These are phyloP conservation scores for Lepus townsendii DNA, from an alignment of 2,797 vertebrate genomes.

Conservation along the genomic window DNA sequence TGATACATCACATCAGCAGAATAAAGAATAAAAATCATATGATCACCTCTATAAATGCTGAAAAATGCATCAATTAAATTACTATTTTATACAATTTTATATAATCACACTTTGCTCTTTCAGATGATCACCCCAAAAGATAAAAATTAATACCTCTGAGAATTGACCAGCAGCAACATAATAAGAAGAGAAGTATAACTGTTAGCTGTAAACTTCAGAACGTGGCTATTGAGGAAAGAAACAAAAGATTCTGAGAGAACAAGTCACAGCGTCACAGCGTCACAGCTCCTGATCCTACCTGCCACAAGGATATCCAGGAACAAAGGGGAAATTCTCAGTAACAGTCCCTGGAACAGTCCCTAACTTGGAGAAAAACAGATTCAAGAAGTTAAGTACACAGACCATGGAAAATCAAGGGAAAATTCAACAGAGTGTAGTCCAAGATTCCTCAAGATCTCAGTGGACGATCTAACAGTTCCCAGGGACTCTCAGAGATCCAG, in stretches of 20 bases:
- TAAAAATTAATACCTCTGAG: not conserved
- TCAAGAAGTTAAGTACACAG: not conserved
- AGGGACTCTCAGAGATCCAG: not conserved
- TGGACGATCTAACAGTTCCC: not conserved
- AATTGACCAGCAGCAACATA: constrained; percentile 9
- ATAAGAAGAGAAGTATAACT: not conserved
- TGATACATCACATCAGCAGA: not conserved
- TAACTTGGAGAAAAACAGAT: not conserved
- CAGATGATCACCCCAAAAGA: not conserved
- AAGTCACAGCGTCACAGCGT: too few species aligned
- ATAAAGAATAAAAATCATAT: not conserved
- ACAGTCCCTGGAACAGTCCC: not conserved
- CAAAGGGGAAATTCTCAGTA: not conserved
- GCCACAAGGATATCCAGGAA: too few species aligned
- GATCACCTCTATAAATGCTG: not conserved
- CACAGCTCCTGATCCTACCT: not conserved
- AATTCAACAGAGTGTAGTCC: not conserved
- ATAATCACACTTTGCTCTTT: not conserved
- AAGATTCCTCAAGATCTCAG: not conserved
- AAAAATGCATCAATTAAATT: too few species aligned
- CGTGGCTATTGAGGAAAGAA: not conserved
- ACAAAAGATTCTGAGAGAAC: not conserved
- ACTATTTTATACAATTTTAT: not conserved
- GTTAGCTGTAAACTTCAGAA: not conserved
- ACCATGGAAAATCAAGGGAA: constrained; percentile 8